Evolutionary conservation across 2,113 vertebrate genomes (phyloP), one percentile per base, ranked within the genome.

Genomic region (Monarcha castaneiventris): DNA sequence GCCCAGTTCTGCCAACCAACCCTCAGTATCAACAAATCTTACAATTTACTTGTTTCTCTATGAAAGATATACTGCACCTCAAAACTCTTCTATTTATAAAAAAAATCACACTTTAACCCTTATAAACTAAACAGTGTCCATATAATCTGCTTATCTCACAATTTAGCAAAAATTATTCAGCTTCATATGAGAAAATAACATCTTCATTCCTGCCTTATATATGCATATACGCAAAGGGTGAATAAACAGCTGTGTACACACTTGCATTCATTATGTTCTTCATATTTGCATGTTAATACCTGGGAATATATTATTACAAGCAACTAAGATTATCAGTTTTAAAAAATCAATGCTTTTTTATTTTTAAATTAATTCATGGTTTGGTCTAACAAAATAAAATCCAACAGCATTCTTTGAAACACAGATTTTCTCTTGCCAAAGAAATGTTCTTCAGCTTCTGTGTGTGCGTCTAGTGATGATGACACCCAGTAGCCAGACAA

Each of bases 401-500:
- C 16, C 0, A 9, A 41, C 43, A 73, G 61, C 74, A 74, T 94
- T 84, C 30, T 82, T 48, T 90, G 63, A 91, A 93, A 67, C 67
- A 48, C 22, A 32, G 30, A 59, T 89, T 94, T 92, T 89, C 30
- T 87, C 51, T 90, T 94, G 86, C 74, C 83, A 92, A 89, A 92
- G 23, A 80, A 95, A 89, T 86, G 43, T 76, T 89, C 84, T 93
- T 92, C 61, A 62, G 37, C 44, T 90, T 94, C 27, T 92, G 5
- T 68, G 35, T 82, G 35, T 75, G n/a, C 62, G 17, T 75, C 14
- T 58, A 89, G 81, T 44, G 33, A 63, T 89, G 86, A 81, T 96
- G 95, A 96, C 95, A 95, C 41, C 32, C 59, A 59, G 56, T 82
- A 93, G 49, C 46, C 84, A 94, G 75, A 89, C 63, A 91, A 94